Evolutionary conservation across 2,888 invertebrate species (phyloP), one percentile per base, ranked within the genome.

Genomic region (Fragum sueziense): DNA sequence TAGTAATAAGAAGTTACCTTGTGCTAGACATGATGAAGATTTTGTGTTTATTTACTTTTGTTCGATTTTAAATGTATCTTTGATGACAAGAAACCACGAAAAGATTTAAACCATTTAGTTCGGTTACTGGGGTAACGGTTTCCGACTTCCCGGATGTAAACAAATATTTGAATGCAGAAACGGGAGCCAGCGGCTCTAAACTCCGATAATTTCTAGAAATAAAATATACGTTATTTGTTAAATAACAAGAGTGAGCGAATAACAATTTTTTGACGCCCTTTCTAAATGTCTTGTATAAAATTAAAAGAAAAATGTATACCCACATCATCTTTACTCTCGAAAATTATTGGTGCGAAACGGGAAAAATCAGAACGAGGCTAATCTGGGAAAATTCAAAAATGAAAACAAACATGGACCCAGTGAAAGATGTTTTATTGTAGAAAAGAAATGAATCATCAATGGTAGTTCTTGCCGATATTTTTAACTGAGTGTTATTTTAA

Each of bases 41-140:
- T 57, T 57, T n/a, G n/a, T n/a, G n/a, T n/a, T n/a, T n/a, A n/a
- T n/a, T n/a, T n/a, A n/a, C n/a, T n/a, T n/a, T n/a, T n/a, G n/a
- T n/a, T n/a, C n/a, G n/a, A n/a, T n/a, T n/a, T n/a, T 27, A 47
- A 9, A 14, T 9, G 4, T 14, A 4, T 3, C 14, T 47, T 9
- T 14, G 47, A 14, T 20, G 17, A 14, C 4, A 47, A 2, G 3
- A 9, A 47, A 2, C 17, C 2, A n/a, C n/a, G 17, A 14, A 47
- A 47, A 47, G 4, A 20, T 9, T 47, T 20, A 47, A 9, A 14
- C 17, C 3, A 47, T n/a, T 47, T 14, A 20, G n/a, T 65, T 41
- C 62, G 72, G 81, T 81, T 75, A 78, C 81, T 78, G 69, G 75
- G 81, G 77, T 68, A 78, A 81, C 81, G 72, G 77, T 77, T 74